A percentile compares a stretch with the other conserved stretches of the same genome.
Evolutionary conservation across 1,140 invertebrate genomes (phyloP).

Genomic region (Drosophila dunni): DNA sequence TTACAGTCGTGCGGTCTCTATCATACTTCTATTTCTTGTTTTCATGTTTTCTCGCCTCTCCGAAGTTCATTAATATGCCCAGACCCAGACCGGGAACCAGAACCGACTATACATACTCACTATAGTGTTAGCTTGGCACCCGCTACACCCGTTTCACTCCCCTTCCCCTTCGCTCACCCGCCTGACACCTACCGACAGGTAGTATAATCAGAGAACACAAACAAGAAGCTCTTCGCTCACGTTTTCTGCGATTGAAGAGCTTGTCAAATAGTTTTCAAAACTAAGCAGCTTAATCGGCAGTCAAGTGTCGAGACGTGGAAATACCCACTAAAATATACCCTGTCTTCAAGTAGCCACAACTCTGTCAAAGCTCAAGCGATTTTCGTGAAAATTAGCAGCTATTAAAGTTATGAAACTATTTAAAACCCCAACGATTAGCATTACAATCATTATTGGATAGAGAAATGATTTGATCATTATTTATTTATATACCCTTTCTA

Average conservation of each 20-base stretch:
- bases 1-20: no score
- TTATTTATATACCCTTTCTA: neutral
- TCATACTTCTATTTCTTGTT: conserved; percentile 12
- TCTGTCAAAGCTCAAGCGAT: neutral
- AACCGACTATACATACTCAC: conserved; percentile 9
- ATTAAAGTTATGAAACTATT: neutral
- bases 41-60: conserved; percentile 8
- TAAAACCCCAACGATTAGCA: neutral
- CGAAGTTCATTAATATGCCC: conserved; percentile 17
- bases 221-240: conserved; percentile 50
- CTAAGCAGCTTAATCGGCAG: conserved; percentile 11
- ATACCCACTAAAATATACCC: neutral
- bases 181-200: conserved; percentile 14
- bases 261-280: conserved; percentile 63
- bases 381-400: neutral
- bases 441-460: no score
- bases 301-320: neutral
- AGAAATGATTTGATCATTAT: no score
- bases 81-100: neutral
- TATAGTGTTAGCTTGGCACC: neutral
- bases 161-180: neutral
- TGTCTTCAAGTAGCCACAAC: neutral
- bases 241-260: conserved; percentile 60
- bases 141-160: neutral
- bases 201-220: conserved; percentile 40